A percentile compares a stretch with the other conserved stretches of the same genome.
phyloP scores from a whole-genome alignment of 2,797 vertebrate genomes.

The Sebastes dallii region DNA sequence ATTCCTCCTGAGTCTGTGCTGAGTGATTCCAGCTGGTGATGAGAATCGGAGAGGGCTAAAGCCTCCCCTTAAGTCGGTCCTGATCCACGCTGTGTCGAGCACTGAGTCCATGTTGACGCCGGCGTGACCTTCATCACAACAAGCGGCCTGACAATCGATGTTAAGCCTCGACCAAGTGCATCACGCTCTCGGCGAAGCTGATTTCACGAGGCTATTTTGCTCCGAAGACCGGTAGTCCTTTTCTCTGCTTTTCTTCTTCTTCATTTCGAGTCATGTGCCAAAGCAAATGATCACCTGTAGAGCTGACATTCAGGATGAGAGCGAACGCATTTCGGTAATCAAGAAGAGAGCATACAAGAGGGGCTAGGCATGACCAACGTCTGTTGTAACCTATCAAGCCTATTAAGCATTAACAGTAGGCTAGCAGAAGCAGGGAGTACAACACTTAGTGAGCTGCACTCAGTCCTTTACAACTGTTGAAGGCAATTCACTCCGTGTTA shows the following conservation, averaged over 20 bases:
- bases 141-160: conserved; percentile 12
- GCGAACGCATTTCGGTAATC: conserved; percentile 56
- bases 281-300: conserved; percentile 40
- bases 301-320: conserved; percentile 21
- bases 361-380: conserved; percentile 24
- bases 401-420: conserved; percentile 58
- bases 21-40: conserved; percentile 43
- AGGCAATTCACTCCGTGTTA: neutral
- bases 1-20: conserved; percentile 27
- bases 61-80: conserved; percentile 39
- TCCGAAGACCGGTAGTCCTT: neutral
- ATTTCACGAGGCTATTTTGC: conserved; percentile 7
- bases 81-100: conserved; percentile 34
- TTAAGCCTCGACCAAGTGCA: conserved; percentile 14
- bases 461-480: neutral
- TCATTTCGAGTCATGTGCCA: conserved; percentile 1
- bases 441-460: conserved; percentile 11
- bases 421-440: conserved; percentile 11
- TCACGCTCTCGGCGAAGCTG: neutral
- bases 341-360: conserved; percentile 8
- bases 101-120: conserved; percentile 23
- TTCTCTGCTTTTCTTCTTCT: neutral
- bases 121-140: conserved; percentile 50
- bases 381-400: conserved; percentile 46
- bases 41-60: conserved; percentile 48